A percentile compares a stretch with the other conserved stretches of the same genome.
Conservation (phyloP, 2,113 vertebrate species). For the Morone chrysops region DNA sequence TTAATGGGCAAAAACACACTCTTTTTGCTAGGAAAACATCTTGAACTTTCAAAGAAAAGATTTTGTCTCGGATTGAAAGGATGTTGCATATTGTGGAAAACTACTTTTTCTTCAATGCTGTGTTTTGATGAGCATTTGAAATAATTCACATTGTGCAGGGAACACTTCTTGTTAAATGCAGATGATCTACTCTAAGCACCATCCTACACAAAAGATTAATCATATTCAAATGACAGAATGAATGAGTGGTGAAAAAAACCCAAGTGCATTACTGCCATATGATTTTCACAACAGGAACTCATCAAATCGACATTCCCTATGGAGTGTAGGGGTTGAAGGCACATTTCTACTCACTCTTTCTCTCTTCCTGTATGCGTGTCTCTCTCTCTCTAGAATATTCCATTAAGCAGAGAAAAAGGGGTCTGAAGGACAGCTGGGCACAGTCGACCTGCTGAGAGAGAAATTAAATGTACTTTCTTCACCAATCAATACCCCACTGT, state of each 20-base stretch:
- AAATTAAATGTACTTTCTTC: slow-evolving; percentile 74
- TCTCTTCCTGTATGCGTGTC: not conserved
- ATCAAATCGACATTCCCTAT: slow-evolving; percentile 51
- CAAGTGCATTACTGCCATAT: slow-evolving; percentile 3
- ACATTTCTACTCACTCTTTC: not conserved
- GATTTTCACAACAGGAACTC: slow-evolving; percentile 55
- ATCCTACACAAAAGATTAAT: slow-evolving; percentile 33
- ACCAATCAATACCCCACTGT: slow-evolving; percentile 69
- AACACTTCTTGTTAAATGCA: not conserved
- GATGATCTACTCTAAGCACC: slow-evolving; percentile 9
- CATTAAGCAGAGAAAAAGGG: slow-evolving; percentile 39
- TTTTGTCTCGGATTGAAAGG: not conserved
- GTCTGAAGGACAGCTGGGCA: slow-evolving; percentile 60
- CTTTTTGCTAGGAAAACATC: not conserved
- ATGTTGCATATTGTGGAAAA: not conserved
- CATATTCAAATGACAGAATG: slow-evolving; percentile 37
- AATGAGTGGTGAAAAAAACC: slow-evolving; percentile 23
- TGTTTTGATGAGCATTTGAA: slow-evolving; percentile 6
- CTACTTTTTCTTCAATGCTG: not conserved
- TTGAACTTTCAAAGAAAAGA: not conserved
- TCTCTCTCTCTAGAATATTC: slow-evolving; percentile 47
- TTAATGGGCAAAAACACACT: rapidly evolving
- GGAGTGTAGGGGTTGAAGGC: slow-evolving; percentile 35
- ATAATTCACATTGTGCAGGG: not conserved
- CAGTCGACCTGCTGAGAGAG: slow-evolving; percentile 56